A percentile compares a stretch with the other conserved stretches of the same genome.
Evolutionary conservation across 2,888 invertebrate genomes (phyloP).

Genomic region (Autographa gamma): DNA sequence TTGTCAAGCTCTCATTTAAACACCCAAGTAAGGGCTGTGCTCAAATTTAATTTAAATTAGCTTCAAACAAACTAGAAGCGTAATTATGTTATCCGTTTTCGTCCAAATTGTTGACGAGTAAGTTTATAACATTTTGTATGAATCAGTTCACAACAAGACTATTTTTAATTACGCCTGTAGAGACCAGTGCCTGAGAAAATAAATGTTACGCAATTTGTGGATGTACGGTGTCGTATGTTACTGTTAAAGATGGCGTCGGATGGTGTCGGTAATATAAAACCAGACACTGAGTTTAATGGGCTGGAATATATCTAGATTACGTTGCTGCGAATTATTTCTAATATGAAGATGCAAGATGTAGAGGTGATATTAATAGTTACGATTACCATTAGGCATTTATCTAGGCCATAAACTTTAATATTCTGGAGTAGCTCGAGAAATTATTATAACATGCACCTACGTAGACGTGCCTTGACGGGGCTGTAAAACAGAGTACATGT

Average conservation of each 20-base stretch:
- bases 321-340: slow-evolving; percentile 14
- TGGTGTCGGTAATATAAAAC: slow-evolving; percentile 23
- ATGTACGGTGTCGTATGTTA: slow-evolving; percentile 45
- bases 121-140: slow-evolving; percentile 32
- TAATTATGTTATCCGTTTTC: slow-evolving; percentile 42
- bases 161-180: slow-evolving; percentile 40
- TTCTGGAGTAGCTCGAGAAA: slow-evolving; percentile 41
- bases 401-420: slow-evolving; percentile 45
- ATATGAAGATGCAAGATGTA: slow-evolving; percentile 15
- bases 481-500: slow-evolving; percentile 48
- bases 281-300: slow-evolving; percentile 24
- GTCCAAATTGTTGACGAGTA: slow-evolving; percentile 27
- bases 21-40: slow-evolving; percentile 26
- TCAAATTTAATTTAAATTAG: slow-evolving; percentile 52
- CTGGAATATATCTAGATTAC: slow-evolving; percentile 32
- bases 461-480: slow-evolving; percentile 36
- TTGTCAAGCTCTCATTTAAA: slow-evolving; percentile 33
- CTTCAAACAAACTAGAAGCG: slow-evolving; percentile 33
- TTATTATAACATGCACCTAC: slow-evolving; percentile 42
- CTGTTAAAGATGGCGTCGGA: slow-evolving; percentile 40
- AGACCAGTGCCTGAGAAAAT: slow-evolving; percentile 28
- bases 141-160: slow-evolving; percentile 45
- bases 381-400: slow-evolving; percentile 31
- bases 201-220: slow-evolving; percentile 28
- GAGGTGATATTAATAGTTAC: slow-evolving; percentile 23